Evolutionary conservation across 2,797 vertebrate species (phyloP), one percentile per base, ranked within the genome.

Genomic region (Semaprochilodus insignis): DNA sequence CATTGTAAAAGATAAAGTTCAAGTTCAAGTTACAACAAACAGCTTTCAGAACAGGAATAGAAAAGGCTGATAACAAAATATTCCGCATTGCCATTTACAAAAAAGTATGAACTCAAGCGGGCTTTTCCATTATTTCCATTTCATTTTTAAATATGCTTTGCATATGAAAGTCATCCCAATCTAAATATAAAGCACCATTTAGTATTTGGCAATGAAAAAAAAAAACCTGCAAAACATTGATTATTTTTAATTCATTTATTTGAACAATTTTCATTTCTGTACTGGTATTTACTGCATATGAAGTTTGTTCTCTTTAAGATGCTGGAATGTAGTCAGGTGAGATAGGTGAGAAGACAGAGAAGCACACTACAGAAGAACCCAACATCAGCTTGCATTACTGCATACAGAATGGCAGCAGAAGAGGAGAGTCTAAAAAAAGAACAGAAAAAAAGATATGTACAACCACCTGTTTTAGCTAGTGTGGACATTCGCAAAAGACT

Each of bases 11-110:
- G 97, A 99, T 99, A 98, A 98, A 97, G 97, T 98, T 99, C 94
- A 96, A 95, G 95, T 96, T 99, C 97, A 99, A 98, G 97, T 99
- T 98, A 99, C 97, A 97, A 99, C 97, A 99, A 98, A 99, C 97
- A 99, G 96, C 97, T 98, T 97, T 99, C 96, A 97, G 97, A 97
- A 98, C 97, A 99, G 97, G 97, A 99, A 98, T 99, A 99, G 97
- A 99, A 99, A 99, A 99, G 96, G 97, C 97, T 96, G 96, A 98
- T 99, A 99, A 99, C 97, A 99, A 99, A 99, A 99, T 99, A 99
- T 97, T 99, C 96, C 96, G 96, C 97, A 99, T 98, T 99, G 97
- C 97, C 98, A 98, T 98, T 98, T 99, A 99, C 97, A 99, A 99
- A 99, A 98, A 98, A 96, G 96, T 98, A 96, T 97, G 94, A 95